Evolutionary conservation across 2,888 invertebrate genomes (phyloP).

Genomic region (Orthosia gracilis): DNA sequence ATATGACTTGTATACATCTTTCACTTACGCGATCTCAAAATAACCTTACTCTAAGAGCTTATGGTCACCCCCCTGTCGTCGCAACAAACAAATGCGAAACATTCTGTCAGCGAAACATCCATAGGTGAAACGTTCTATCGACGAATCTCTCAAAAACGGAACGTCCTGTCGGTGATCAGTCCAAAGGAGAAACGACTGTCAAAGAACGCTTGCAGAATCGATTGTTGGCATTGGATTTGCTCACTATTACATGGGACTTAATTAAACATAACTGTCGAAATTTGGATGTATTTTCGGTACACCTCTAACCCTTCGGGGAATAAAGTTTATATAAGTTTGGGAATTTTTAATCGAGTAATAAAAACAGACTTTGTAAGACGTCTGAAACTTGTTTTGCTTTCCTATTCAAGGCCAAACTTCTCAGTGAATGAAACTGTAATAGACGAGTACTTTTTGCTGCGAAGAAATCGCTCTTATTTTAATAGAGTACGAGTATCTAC

Average conservation of each 20-base stretch:
- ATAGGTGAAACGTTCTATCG: too few species aligned
- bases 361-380: neutral
- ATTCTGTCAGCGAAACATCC: too few species aligned
- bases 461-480: slow-evolving; percentile 11
- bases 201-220: too few species aligned
- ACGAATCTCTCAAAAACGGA: too few species aligned
- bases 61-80: too few species aligned
- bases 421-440: slow-evolving; percentile 4
- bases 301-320: neutral
- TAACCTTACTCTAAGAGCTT: too few species aligned
- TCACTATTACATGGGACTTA: neutral
- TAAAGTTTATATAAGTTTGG: too few species aligned
- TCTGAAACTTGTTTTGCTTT: neutral
- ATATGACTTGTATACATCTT: too few species aligned
- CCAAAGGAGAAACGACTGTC: too few species aligned
- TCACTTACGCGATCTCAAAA: too few species aligned
- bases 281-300: neutral
- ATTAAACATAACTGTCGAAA: neutral
- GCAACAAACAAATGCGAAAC: too few species aligned
- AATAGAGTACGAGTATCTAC: neutral
- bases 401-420: neutral
- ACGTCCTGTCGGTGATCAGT: too few species aligned
- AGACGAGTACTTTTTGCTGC: neutral
- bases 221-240: neutral
- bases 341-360: neutral